Conservation (phyloP, 2,113 vertebrate genomes). For the Pogona vitticeps region DNA sequence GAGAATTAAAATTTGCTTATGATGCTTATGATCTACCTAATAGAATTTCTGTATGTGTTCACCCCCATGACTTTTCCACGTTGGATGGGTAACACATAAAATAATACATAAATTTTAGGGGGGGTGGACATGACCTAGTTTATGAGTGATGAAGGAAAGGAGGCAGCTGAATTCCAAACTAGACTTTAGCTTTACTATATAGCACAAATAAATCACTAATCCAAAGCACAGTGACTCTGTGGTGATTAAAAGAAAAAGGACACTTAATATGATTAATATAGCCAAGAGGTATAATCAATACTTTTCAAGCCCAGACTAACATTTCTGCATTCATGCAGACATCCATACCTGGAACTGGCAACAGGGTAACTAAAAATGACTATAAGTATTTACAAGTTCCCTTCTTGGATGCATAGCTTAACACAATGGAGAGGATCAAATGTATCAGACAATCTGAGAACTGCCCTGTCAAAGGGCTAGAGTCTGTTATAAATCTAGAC, state of each 20-base stretch:
- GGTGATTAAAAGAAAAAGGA: not conserved
- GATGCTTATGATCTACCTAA: no score
- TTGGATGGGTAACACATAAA: not conserved
- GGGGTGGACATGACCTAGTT: not conserved
- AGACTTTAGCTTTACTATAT: not conserved
- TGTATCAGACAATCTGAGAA: no score
- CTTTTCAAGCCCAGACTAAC: not conserved
- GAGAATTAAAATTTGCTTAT: no score
- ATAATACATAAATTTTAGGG: not conserved
- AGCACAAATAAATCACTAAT: no score
- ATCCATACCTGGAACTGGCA: not conserved
- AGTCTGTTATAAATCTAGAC: no score
- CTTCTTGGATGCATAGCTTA: no score
- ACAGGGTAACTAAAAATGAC: not conserved
- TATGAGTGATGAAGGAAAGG: not conserved
- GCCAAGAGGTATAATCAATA: not conserved
- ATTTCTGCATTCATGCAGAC: not conserved
- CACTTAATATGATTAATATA: not conserved
- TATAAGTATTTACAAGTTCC: not conserved
- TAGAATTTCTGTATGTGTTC: no score
- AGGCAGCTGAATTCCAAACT: not conserved
- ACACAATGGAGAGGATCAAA: no score
- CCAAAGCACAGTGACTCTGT: no score
- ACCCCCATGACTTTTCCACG: no score
- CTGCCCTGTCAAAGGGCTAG: no score